Evolutionary conservation across 2,797 vertebrate genomes (phyloP).

Genomic region (Hozukius guyotensis): DNA sequence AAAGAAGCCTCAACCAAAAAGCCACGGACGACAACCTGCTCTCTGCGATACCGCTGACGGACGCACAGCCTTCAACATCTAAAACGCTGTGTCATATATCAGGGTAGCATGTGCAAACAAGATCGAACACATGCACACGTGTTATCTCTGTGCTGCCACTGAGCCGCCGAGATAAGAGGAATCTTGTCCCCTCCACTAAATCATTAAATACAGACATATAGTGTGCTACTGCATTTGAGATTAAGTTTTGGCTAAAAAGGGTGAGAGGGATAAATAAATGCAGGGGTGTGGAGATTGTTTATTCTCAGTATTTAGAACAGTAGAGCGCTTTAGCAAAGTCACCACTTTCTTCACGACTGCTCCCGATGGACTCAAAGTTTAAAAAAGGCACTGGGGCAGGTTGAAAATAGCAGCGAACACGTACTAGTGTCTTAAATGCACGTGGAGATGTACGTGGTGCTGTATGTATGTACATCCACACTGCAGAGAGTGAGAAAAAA

Average conservation of each 20-base stretch:
- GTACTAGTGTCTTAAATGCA: background rate
- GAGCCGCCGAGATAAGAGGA: constrained; percentile 42
- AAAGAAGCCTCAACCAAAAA: constrained; percentile 23
- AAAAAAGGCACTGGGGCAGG: constrained; percentile 13
- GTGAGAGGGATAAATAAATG: background rate
- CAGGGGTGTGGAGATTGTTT: background rate
- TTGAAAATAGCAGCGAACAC: background rate
- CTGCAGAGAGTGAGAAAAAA: background rate
- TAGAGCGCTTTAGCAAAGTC: background rate
- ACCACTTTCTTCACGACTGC: background rate
- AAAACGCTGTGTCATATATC: background rate
- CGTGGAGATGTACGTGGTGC: background rate
- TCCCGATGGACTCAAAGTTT: constrained; percentile 13
- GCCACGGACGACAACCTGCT: constrained; percentile 17
- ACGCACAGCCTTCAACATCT: background rate
- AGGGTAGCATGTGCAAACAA: constrained; percentile 15
- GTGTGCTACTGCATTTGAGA: background rate
- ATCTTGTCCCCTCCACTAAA: constrained; percentile 14
- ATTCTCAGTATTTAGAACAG: background rate
- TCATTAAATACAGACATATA: background rate
- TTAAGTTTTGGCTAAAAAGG: background rate
- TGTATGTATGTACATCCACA: background rate
- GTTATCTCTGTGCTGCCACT: constrained; percentile 33
- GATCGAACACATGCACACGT: background rate
- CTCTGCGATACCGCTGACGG: background rate